Evolutionary conservation across 2,888 invertebrate species (phyloP).

Genomic region (Tupiocoris notatus): DNA sequence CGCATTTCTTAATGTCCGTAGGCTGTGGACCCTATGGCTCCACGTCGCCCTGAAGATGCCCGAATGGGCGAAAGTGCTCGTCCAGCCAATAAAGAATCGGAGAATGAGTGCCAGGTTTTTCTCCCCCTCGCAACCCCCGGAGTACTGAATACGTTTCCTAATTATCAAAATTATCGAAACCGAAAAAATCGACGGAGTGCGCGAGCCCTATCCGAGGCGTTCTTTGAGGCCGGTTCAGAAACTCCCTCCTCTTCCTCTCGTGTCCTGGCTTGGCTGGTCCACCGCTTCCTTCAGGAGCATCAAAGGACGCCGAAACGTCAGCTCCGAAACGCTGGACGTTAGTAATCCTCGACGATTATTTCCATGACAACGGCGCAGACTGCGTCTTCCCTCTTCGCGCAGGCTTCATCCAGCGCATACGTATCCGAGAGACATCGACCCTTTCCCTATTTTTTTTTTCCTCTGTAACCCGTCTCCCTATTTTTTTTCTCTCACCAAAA

Average conservation of each 20-base stretch:
- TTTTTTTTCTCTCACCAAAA: neutral
- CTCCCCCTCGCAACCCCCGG: too few relatives aligned
- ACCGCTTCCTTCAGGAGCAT: conserved; percentile 13
- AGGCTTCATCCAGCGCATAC: neutral
- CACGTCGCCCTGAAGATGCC: too few relatives aligned
- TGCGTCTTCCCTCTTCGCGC: conserved; percentile 15
- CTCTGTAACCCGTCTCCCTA: neutral
- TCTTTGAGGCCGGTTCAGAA: neutral
- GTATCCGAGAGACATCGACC: neutral
- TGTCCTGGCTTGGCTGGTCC: neutral
- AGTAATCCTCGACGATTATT: conserved; percentile 42
- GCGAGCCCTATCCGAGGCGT: neutral
- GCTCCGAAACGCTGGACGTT: conserved; percentile 40
- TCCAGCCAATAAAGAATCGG: too few relatives aligned
- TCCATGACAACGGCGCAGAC: conserved; percentile 42
- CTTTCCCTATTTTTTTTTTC: neutral
- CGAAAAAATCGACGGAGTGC: neutral
- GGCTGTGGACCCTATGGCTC: too few relatives aligned
- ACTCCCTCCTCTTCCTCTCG: neutral
- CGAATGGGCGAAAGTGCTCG: too few relatives aligned
- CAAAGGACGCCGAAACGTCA: conserved; percentile 42
- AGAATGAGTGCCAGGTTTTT: too few relatives aligned
- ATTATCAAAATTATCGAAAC: too few relatives aligned
- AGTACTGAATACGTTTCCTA: too few relatives aligned
- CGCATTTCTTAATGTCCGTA: too few relatives aligned